phyloP scores from a whole-genome alignment of 2,797 vertebrate species.

The Sebastes glaucus region DNA sequence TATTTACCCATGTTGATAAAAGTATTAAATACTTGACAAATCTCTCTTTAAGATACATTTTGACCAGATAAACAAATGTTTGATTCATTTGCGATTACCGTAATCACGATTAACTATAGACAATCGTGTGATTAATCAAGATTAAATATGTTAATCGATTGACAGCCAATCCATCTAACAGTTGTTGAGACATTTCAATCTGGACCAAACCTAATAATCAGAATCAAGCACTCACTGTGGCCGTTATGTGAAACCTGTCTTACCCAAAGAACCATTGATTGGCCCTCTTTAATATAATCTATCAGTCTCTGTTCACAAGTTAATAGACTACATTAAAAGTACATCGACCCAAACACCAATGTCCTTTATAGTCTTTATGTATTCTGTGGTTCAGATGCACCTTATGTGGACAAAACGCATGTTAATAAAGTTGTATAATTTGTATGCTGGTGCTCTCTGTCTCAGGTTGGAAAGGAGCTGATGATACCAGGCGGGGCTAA shows the following conservation, averaged over 20 bases:
- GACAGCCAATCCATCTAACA: not conserved
- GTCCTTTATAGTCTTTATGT: not conserved
- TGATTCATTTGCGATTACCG: too few relatives aligned
- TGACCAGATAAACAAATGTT: too few relatives aligned
- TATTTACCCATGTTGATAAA: too few relatives aligned
- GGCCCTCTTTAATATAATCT: not conserved
- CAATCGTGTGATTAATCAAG: too few relatives aligned
- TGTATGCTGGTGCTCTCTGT: not conserved
- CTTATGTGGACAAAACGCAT: not conserved
- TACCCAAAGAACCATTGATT: not conserved
- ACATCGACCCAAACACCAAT: not conserved
- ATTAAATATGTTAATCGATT: too few relatives aligned
- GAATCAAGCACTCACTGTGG: not conserved
- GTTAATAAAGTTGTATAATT: not conserved
- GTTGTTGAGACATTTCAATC: not conserved
- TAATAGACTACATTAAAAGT: not conserved
- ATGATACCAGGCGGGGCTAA: constrained; percentile 98
- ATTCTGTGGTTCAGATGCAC: not conserved
- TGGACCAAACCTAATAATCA: not conserved
- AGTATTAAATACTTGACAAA: too few relatives aligned
- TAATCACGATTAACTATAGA: too few relatives aligned
- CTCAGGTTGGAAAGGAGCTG: constrained; percentile 92
- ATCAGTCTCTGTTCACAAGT: not conserved
- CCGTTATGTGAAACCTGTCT: not conserved
- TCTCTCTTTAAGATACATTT: too few relatives aligned